Evolutionary conservation across 2,113 vertebrate genomes (phyloP), one percentile per base, ranked within the genome.

Genomic region (Etheostoma spectabile): DNA sequence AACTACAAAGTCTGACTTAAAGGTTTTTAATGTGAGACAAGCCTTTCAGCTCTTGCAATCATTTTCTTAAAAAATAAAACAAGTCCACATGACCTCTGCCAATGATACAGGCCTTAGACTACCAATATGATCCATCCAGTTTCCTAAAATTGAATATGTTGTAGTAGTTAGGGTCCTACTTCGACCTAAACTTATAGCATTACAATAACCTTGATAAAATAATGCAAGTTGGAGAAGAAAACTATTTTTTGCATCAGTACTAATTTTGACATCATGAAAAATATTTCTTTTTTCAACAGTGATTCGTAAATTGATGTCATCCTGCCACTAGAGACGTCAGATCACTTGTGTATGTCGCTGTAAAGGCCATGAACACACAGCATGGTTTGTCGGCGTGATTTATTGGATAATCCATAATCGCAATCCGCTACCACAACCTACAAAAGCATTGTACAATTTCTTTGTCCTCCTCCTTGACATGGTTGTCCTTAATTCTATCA

Each of bases 401-500:
- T 55, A 21, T 38, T 53, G 14, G 46, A 3, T 33, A 60, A 74
- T 68, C 27, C 12, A 51, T 42, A 73, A 59, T 79, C 27, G 7
- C 27, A 15, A 21, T 77, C 13, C 5, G 12, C 15, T 64, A 46
- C 27, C 42, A 65, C 59, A 63, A 27, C 49, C 45, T 55, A 19
- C 1, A 74, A 79, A 77, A 85, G 55, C 53, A 66, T 30, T 88
- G 46, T 42, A 80, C 56, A 81, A 74, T 46, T 75, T 79, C 8
- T 79, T 87, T 73, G 78, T 84, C 30, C 33, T 88, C 63, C 74
- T 76, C 30, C 46, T 82, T 74, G 67, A 84, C 74, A 84, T 83
- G 72, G 74, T 89, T 91, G 86, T 80, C 91, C 88, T 91, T 92
- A 85, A 85, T 91, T 92, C 86, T 83, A 89, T 86, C 84, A 90